phyloP scores from a whole-genome alignment of 2,797 vertebrate genomes.

The Chromobotia macracanthus region DNA sequence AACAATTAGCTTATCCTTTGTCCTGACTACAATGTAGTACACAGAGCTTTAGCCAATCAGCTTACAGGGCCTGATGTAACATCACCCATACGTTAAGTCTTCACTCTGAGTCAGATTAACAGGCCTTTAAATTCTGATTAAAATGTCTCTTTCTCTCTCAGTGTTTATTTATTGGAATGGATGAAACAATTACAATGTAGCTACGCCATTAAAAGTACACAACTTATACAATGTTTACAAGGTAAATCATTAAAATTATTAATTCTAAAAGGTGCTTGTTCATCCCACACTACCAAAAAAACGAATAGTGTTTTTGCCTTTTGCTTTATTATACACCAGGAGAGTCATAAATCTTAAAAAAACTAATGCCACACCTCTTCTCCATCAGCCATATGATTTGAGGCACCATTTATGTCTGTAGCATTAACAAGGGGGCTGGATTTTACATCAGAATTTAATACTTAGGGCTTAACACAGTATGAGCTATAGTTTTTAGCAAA shows the following conservation, averaged over 20 bases:
- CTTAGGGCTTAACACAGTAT: not conserved
- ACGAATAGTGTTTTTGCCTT: no score
- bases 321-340: no score
- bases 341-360: no score
- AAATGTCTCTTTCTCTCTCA: not conserved
- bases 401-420: not conserved
- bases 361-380: not conserved
- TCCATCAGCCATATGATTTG: not conserved
- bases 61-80: constrained; percentile 9
- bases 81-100: constrained; percentile 11
- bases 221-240: not conserved
- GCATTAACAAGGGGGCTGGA: not conserved
- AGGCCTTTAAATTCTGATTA: constrained; percentile 1
- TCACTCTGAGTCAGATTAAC: constrained; percentile 11
- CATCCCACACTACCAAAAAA: no score
- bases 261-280: no score
- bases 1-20: constrained; percentile 28
- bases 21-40: constrained; percentile 8
- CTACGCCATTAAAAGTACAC: not conserved
- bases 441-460: no score
- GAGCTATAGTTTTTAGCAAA: not conserved
- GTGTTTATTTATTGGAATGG: not conserved
- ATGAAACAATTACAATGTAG: not conserved
- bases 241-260: no score
- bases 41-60: constrained; percentile 35